Conservation (phyloP, 2,113 vertebrate species). For the Tetraodon nigroviridis region DNA sequence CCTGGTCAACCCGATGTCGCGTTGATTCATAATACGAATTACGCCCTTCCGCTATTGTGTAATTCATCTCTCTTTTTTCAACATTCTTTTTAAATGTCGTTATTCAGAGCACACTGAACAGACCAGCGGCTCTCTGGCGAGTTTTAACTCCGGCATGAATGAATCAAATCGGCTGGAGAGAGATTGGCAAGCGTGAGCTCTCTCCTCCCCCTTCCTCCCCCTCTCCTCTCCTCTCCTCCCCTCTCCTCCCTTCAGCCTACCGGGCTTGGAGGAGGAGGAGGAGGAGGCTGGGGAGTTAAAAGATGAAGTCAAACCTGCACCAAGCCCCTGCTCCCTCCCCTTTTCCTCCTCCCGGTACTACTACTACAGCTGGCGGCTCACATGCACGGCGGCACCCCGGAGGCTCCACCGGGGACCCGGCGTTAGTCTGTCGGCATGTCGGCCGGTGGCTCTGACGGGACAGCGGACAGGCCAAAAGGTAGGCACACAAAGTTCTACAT, state of each 20-base stretch:
- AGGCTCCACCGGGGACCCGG: constrained; percentile 40
- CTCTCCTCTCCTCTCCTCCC: neutral
- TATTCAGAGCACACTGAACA: constrained; percentile 9
- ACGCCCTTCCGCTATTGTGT: neutral
- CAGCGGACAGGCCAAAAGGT: constrained; percentile 41
- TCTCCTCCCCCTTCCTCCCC: neutral
- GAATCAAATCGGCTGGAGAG: constrained; percentile 8
- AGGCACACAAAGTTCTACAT: neutral
- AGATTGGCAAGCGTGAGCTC: constrained; percentile 10
- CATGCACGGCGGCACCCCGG: constrained; percentile 43
- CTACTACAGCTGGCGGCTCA: constrained; percentile 49
- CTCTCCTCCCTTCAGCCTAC: neutral
- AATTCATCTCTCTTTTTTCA: too few relatives aligned
- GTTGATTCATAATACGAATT: too few relatives aligned
- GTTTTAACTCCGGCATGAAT: constrained; percentile 27
- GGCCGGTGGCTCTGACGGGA: constrained; percentile 39
- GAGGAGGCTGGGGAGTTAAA: constrained; percentile 7
- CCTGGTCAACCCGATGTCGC: neutral
- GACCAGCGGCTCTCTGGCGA: neutral
- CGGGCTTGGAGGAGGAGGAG: constrained; percentile 38
- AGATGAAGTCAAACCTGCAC: constrained; percentile 65
- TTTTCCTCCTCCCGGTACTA: constrained; percentile 17
- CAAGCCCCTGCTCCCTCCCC: constrained; percentile 27
- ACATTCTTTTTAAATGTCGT: neutral
- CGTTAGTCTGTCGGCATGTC: constrained; percentile 58